phyloP scores from a whole-genome alignment of 2,888 invertebrate species.

The Pimpla rufipes region DNA sequence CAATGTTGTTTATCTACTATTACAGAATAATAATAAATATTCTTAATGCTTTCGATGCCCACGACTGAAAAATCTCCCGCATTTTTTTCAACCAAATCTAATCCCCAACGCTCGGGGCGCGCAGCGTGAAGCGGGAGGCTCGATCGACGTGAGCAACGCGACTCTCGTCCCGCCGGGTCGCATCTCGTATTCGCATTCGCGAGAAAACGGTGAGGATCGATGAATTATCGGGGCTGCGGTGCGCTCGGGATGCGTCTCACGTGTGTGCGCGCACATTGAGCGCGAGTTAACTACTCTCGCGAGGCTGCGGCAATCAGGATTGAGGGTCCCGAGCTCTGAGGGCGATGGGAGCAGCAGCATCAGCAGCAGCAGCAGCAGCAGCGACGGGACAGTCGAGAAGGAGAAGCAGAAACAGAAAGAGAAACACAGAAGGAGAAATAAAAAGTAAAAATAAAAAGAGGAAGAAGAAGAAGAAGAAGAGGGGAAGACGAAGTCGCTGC shows the following conservation, averaged over 20 bases:
- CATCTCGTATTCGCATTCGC: conserved; percentile 34
- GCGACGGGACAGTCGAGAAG: conserved; percentile 36
- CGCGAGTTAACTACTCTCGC: conserved; percentile 8
- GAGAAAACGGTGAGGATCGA: conserved; percentile 71
- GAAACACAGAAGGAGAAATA: conserved; percentile 2
- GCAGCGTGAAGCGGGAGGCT: too few relatives aligned
- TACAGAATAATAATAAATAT: too few relatives aligned
- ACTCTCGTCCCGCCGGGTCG: too few relatives aligned
- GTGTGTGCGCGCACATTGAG: neutral
- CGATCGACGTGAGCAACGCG: too few relatives aligned
- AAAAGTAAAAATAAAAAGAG: conserved; percentile 64
- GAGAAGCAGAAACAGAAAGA: neutral
- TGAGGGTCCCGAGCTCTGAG: conserved; percentile 37
- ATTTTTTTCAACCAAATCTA: too few relatives aligned
- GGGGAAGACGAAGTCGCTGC: conserved; percentile 60
- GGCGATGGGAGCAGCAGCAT: conserved; percentile 16
- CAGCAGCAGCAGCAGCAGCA: too few relatives aligned
- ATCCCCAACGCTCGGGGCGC: too few relatives aligned
- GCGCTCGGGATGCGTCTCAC: neutral
- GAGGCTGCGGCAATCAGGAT: conserved; percentile 52
- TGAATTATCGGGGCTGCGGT: conserved; percentile 69
- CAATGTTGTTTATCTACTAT: too few relatives aligned
- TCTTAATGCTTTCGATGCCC: too few relatives aligned
- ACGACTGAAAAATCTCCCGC: too few relatives aligned
- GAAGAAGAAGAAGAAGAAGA: conserved; percentile 50